A percentile compares a stretch with the other conserved stretches of the same genome.
Evolutionary conservation across 2,888 invertebrate species (phyloP).

Genomic region (Rutpela maculata): DNA sequence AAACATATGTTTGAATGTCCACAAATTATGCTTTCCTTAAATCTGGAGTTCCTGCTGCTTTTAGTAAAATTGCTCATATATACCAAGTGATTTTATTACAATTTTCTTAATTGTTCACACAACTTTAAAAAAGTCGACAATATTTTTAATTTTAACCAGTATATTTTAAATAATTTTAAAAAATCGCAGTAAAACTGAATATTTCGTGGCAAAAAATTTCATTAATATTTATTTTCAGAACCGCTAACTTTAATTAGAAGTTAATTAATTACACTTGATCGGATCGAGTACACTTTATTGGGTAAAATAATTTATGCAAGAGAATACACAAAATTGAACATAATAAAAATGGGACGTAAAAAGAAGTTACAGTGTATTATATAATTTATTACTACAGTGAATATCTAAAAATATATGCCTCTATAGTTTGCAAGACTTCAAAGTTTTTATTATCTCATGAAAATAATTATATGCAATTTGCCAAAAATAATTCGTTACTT

Average conservation of each 20-base stretch:
- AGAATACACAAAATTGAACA: not conserved
- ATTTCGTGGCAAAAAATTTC: too few species aligned
- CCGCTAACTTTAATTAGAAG: not conserved
- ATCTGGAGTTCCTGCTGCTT: too few species aligned
- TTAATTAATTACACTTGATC: not conserved
- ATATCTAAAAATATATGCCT: not conserved
- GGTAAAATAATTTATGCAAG: not conserved
- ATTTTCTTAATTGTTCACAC: too few species aligned
- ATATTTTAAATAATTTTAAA: too few species aligned
- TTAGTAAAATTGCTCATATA: too few species aligned
- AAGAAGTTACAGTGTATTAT: not conserved
- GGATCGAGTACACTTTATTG: not conserved
- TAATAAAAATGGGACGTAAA: not conserved
- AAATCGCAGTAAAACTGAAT: too few species aligned
- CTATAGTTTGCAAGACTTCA: not conserved
- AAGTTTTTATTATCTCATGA: not conserved
- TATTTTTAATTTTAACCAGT: too few species aligned
- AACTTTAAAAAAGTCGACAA: too few species aligned
- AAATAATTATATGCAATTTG: not conserved
- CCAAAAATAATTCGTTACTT: not conserved
- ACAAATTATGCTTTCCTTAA: too few species aligned
- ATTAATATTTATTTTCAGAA: not conserved
- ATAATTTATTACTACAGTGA: not conserved
- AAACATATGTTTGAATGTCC: too few species aligned
- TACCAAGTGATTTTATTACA: too few species aligned